Percentiles rank a stretch among this genome's conserved stretches.
Conservation (phyloP, 2,113 vertebrate genomes). For the Nanorana parkeri region DNA sequence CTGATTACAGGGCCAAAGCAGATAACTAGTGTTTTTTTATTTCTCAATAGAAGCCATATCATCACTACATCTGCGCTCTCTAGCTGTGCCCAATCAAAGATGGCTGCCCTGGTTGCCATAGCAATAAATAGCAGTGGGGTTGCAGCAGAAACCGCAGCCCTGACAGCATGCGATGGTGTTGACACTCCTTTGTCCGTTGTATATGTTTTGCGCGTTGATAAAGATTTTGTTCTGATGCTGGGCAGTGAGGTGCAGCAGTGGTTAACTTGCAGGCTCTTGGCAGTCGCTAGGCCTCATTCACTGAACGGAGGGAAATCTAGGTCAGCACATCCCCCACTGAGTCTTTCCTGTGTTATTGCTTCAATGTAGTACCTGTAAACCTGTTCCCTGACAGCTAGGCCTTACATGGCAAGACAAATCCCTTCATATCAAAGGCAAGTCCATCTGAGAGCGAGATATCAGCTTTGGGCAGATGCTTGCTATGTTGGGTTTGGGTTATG, state of each 20-base stretch:
- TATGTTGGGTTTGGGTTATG: no score
- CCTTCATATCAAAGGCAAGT: no score
- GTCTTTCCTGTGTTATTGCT: conserved; percentile 15
- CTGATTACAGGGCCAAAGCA: no score
- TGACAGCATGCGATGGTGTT: not conserved
- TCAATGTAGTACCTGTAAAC: conserved; percentile 30
- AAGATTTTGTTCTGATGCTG: not conserved
- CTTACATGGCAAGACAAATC: not conserved
- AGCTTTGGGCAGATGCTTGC: no score
- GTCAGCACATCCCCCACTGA: conserved; percentile 7
- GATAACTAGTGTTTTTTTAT: no score
- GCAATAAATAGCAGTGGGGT: not conserved
- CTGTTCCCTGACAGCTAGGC: not conserved
- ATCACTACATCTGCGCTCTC: no score
- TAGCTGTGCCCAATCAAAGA: not conserved
- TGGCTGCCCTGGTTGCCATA: not conserved
- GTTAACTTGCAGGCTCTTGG: conserved; percentile 21
- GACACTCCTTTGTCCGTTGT: no score
- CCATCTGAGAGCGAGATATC: no score
- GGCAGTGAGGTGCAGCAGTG: not conserved
- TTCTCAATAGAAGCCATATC: no score
- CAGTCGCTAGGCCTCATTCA: conserved; percentile 34
- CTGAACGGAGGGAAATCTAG: conserved; percentile 26
- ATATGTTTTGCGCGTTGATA: not conserved
- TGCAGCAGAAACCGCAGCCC: not conserved